Evolutionary conservation across 1,140 invertebrate species (phyloP), one percentile per base, ranked within the genome.

Genomic region (Propsilocerus akamusi): DNA sequence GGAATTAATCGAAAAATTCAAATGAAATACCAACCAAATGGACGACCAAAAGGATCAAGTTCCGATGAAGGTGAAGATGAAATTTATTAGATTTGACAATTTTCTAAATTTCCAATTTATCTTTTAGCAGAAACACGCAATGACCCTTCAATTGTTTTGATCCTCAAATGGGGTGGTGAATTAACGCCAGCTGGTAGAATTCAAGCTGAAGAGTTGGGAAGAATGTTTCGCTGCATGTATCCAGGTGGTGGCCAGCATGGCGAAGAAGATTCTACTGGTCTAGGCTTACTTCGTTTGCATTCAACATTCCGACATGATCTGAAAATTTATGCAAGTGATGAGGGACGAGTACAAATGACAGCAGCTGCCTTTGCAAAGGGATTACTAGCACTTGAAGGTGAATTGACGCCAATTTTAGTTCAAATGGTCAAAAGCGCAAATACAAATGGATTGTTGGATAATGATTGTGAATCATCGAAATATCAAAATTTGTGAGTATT

Each of bases 361-460:
- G 96, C 96, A 0, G 96, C 96, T 11, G 96, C 96, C 10, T 99
- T 99, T 69, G 93, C 96, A 2, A 99, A 98, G 71, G 95, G 96
- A 10, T 68, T 99, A 22, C 68, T 99, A 0, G 97, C 96, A 0
- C 64, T 99, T 26, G 97, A 99, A 70, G 97, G 96, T 8, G 95
- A 99, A 68, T 70, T 99, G 3, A 97, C 97, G 0, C 97, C 97
- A 0, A 99, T 99, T 63, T 69, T 99, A 12, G 94, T 98, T 11
- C 97, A 99, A 69, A 99, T 99, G 97, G 97, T 99, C 1, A 99
- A 99, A 66, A 95, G 88, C 58, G 95, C 95, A 2, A 97, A 99
- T 61, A 99, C 95, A 0, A 99, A 99, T 69, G 95, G 96, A 4
- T 66, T 99, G 10, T 66, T 99, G 24, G 96, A 99, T 64, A 97